phyloP scores from a whole-genome alignment of 2,888 invertebrate genomes.

The Caenorhabditis sp. region DNA sequence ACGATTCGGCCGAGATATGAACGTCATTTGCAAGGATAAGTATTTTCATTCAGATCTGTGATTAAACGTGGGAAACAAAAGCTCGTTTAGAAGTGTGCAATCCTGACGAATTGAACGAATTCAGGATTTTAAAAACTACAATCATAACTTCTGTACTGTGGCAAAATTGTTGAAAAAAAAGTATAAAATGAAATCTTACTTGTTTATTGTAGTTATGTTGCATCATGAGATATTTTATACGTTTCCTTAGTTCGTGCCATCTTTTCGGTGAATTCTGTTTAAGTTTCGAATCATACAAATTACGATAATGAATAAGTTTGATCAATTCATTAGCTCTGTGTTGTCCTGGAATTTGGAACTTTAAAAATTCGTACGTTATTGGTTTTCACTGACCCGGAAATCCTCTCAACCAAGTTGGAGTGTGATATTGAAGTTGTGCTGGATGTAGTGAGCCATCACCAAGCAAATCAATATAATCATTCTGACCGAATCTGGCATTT shows the following conservation, averaged over 20 bases:
- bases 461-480: constrained; percentile 78
- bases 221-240: constrained; percentile 68
- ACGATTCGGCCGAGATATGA: too few species aligned
- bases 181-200: too few species aligned
- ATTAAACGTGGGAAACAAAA: too few species aligned
- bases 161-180: too few species aligned
- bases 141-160: too few species aligned
- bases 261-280: constrained; percentile 63
- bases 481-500: constrained; percentile 64
- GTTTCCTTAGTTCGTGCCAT: constrained; percentile 70
- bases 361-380: too few species aligned
- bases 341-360: constrained; percentile 78
- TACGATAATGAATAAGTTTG: constrained; percentile 69
- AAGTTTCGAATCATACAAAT: constrained; percentile 64
- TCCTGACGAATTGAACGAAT: too few species aligned
- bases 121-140: too few species aligned
- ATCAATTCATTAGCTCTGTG: constrained; percentile 70
- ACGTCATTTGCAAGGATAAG: background rate
- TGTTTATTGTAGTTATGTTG: constrained; percentile 70
- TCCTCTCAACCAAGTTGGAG: constrained; percentile 89
- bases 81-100: too few species aligned
- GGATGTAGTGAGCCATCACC: constrained; percentile 86
- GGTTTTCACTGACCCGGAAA: constrained; percentile 77
- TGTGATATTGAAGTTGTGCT: constrained; percentile 82
- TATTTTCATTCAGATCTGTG: background rate